Base-by-base conservation (phyloP, 2,113 vertebrate species). In the Rousettus leschenaultii region DNA sequence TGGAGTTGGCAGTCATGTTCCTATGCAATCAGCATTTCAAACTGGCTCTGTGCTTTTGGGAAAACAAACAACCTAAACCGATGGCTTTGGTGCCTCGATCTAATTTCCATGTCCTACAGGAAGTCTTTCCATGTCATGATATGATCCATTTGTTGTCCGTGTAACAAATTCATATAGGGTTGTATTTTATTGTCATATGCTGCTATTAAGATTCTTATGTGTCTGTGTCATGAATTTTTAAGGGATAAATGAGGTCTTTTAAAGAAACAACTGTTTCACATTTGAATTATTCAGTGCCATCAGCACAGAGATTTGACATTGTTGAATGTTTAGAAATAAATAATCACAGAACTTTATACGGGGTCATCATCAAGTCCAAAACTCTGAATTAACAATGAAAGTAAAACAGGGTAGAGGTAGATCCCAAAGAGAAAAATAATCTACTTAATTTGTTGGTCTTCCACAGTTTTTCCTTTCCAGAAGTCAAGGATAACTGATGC, bases 271-370 rank as follows among this genome's bases (percentile, higher is more conserved):
- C 26, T 94, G 14, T 84, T 95, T 97, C 83, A 48, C 68, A 66
- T 85, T 95, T 78, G 61, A 96, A 91, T 93, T 97, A 95, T 88
- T 93, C 66, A 95, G 89, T 93, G 22, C 26, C 38, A 2, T 93
- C 94, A 88, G 18, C 82, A 78, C 19, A 82, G 71, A 77, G 82
- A 77, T 68, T 91, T 86, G 78, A 74, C 61, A 86, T 57, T 94
- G 40, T 63, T 82, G 53, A 73, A 90, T 92, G 53, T 51, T 22
- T 78, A 61, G 35, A 89, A 87, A 85, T 95, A 84, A 90, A 85
- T 55, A 83, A 86, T 86, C 73, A 80, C 24, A 16, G 65, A 86
- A 55, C 33, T 35, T 1, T 71, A 43, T 79, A 48, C 78, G 21
- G 16, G 68, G 38, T 86, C 35, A 28, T 86, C 33, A 80, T 61